A percentile compares a stretch with the other conserved stretches of the same genome.
Conservation (phyloP, 2,888 invertebrate species). For the Patella depressa region DNA sequence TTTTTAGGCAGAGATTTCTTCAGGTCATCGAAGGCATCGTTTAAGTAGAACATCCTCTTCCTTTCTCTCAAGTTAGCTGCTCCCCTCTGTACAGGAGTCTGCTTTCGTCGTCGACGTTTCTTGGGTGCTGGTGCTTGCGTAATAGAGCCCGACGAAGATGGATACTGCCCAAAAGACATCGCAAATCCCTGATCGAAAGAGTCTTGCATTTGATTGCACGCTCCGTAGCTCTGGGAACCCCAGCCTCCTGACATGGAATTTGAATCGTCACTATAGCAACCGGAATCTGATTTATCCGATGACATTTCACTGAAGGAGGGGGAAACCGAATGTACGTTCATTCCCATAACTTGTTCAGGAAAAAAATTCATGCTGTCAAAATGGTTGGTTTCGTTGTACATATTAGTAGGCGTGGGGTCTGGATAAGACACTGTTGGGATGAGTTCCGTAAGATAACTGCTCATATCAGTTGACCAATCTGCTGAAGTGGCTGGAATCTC, state of each 20-base stretch:
- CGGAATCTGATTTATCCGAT: background rate
- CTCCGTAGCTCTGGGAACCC: background rate
- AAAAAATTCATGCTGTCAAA: background rate
- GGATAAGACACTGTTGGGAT: background rate
- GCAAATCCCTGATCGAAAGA: background rate
- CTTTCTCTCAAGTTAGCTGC: constrained; percentile 93
- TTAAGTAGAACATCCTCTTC: constrained; percentile 94
- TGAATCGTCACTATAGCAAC: constrained; percentile 8
- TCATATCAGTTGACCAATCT: background rate
- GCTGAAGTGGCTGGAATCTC: background rate
- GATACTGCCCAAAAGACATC: background rate
- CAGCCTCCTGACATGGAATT: background rate
- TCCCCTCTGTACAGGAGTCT: constrained; percentile 80
- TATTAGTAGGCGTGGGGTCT: background rate
- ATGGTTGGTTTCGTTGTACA: background rate
- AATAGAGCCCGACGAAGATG: background rate
- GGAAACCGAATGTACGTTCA: constrained; percentile 1
- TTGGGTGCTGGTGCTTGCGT: constrained; percentile 10
- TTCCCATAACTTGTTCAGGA: constrained; percentile 5
- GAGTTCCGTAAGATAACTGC: background rate
- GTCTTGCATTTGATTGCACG: background rate
- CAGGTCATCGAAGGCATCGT: constrained; percentile 92
- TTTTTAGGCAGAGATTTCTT: constrained; percentile 89
- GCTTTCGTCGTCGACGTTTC: constrained; percentile 77
- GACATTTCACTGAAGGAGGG: constrained; percentile 6